A percentile compares a stretch with the other conserved stretches of the same genome.
Evolutionary conservation across 1,140 invertebrate species (phyloP).

Genomic region (Pristionchus pacificus): DNA sequence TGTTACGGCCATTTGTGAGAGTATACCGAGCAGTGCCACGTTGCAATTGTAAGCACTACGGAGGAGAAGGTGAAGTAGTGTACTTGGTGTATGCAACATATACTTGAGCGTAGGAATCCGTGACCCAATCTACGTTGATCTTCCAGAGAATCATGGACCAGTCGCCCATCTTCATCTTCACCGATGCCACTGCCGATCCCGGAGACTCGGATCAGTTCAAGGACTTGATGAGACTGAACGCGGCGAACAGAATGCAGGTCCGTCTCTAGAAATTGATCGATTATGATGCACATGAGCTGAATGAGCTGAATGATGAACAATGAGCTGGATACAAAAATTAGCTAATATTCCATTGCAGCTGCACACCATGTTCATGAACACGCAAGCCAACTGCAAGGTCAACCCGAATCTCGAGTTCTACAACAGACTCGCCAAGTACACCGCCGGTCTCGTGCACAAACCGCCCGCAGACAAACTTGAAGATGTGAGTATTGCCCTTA

Average conservation of each 20-base stretch:
- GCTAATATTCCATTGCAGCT: too few relatives aligned
- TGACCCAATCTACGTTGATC: slow-evolving; percentile 14
- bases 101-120: too few relatives aligned
- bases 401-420: slow-evolving; percentile 28
- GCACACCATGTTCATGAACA: slow-evolving; percentile 17
- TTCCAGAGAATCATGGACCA: slow-evolving; percentile 24
- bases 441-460: slow-evolving; percentile 20
- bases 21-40: too few relatives aligned
- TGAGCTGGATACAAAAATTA: too few relatives aligned
- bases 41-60: too few relatives aligned
- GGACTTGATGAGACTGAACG: slow-evolving; percentile 30
- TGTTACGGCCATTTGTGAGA: too few relatives aligned
- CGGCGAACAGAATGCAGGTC: slow-evolving; percentile 33
- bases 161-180: slow-evolving; percentile 38
- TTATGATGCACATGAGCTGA: too few relatives aligned
- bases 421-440: slow-evolving; percentile 26
- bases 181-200: slow-evolving; percentile 28
- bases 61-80: too few relatives aligned
- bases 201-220: slow-evolving; percentile 25
- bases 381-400: slow-evolving; percentile 19
- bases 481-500: neutral
- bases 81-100: too few relatives aligned
- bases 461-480: slow-evolving; percentile 2
- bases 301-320: too few relatives aligned
- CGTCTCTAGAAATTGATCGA: too few relatives aligned